Base-by-base conservation (phyloP, 2,888 invertebrate species). In the Erynnis tages region DNA sequence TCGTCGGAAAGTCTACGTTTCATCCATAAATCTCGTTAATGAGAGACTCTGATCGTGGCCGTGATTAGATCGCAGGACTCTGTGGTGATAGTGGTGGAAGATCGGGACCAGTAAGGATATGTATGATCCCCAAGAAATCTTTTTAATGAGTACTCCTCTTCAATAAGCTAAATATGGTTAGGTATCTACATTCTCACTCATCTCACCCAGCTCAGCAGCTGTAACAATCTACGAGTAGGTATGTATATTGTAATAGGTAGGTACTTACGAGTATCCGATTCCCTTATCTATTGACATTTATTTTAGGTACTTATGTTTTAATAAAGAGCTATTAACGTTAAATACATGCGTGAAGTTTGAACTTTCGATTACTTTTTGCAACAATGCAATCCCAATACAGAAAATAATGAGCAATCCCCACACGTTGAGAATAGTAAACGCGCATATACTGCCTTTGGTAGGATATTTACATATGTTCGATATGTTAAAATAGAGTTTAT, bases 1-100 rank as follows among this genome's bases (percentile, higher is more conserved):
- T 77, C 78, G 76, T 76, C 73, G 71, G 69, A 67, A 73, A 79
- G 80, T 81, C 82, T 78, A 72, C 69, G 77, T 80, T 76, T 73
- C 72, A 76, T 74, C 79, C 79, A 86, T 88, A 88, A 85, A 88
- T 88, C 85, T 82, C 73, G 76, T 85, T 87, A 88, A 88, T 88
- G 88, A 88, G 86, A 76, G 75, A 79, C 76, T 71, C 69, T 72
- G 85, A 86, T 84, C 77, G 75, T 69, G 67, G 61, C 59, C 67
- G 54, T 78, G 85, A 88, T 88, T 85, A 80, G 82, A 85, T 85
- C 72, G 71, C 62, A 63, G 61, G 58, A 57, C 55, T 58, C 54
- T 52, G 54, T 57, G 55, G 43, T 56, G 60, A 65, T 62, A 65
- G 57, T 56, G 54, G 53, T 54, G 53, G 49, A 47, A 59, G 57